Conservation (phyloP, 2,888 invertebrate species). For the Dorcus parallelipipedus region DNA sequence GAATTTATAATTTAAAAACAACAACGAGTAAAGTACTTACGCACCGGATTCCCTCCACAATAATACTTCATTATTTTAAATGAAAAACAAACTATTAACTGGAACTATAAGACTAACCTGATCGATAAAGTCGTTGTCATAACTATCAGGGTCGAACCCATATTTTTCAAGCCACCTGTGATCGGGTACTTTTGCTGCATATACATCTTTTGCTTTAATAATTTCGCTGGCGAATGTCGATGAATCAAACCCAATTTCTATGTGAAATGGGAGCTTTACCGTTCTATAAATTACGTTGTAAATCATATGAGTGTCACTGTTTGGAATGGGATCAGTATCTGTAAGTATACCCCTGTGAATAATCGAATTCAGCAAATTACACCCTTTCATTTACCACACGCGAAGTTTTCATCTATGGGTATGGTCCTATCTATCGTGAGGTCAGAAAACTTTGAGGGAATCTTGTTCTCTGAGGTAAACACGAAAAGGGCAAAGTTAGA, state of each 20-base stretch:
- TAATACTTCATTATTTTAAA: neutral
- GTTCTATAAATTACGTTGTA: constrained; percentile 55
- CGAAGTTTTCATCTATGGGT: constrained; percentile 76
- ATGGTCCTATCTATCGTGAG: constrained; percentile 76
- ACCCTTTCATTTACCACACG: constrained; percentile 56
- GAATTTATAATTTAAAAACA: constrained; percentile 10
- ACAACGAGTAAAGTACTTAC: too few relatives aligned
- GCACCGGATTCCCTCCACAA: too few relatives aligned
- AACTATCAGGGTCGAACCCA: constrained; percentile 7
- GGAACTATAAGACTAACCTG: constrained; percentile 5
- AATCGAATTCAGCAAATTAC: constrained; percentile 44
- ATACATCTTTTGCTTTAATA: constrained; percentile 65
- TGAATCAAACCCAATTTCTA: constrained; percentile 59
- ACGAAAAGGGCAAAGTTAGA: constrained; percentile 57
- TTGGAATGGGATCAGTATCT: constrained; percentile 54
- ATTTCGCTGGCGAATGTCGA: constrained; percentile 72
- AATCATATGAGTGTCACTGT: constrained; percentile 52
- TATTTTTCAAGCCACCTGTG: constrained; percentile 25
- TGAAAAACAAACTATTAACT: neutral
- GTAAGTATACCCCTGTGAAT: constrained; percentile 34
- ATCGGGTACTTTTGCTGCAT: constrained; percentile 8
- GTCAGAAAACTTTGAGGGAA: constrained; percentile 72
- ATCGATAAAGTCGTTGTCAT: constrained; percentile 9
- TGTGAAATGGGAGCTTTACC: constrained; percentile 53
- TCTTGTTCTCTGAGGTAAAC: constrained; percentile 57